A percentile compares a stretch with the other conserved stretches of the same genome.
These are phyloP conservation scores for Thaumatotibia leucotreta DNA, from an alignment of 1,140 invertebrate species.

Conservation along the genomic window DNA sequence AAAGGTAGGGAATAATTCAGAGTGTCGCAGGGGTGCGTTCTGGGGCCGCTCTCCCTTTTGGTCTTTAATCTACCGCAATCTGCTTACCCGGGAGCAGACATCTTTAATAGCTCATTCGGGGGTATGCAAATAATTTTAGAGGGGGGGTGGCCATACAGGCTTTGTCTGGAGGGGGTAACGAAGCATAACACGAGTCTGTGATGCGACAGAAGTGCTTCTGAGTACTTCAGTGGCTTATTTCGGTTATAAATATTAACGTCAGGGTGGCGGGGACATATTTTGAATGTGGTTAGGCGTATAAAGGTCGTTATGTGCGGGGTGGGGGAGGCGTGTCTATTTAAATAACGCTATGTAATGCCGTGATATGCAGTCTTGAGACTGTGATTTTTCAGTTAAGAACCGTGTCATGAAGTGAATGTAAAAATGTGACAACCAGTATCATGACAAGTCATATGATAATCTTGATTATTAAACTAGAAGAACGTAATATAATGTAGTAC, in stretches of 20 bases:
- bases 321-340: constrained; percentile 31
- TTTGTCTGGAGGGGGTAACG: constrained; percentile 68
- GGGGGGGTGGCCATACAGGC: constrained; percentile 56
- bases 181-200: constrained; percentile 52
- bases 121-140: constrained; percentile 72
- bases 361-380: constrained; percentile 23
- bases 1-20: constrained; percentile 38
- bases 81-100: constrained; percentile 58
- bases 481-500: too few relatives aligned
- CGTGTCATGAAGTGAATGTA: background rate
- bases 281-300: constrained; percentile 45
- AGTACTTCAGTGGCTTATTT: constrained; percentile 53
- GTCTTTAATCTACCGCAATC: constrained; percentile 73
- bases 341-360: constrained; percentile 17
- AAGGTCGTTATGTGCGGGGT: constrained; percentile 30
- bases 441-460: too few relatives aligned
- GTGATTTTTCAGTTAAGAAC: background rate
- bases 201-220: constrained; percentile 49
- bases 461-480: too few relatives aligned
- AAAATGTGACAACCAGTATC: background rate
- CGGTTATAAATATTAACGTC: constrained; percentile 54
- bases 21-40: constrained; percentile 27
- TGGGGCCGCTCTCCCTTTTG: constrained; percentile 52
- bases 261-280: constrained; percentile 26
- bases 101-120: constrained; percentile 73